Percentiles rank a stretch among this genome's conserved stretches.
Evolutionary conservation across 2,113 vertebrate genomes (phyloP).

Genomic region (Proterorhinus semilunaris): DNA sequence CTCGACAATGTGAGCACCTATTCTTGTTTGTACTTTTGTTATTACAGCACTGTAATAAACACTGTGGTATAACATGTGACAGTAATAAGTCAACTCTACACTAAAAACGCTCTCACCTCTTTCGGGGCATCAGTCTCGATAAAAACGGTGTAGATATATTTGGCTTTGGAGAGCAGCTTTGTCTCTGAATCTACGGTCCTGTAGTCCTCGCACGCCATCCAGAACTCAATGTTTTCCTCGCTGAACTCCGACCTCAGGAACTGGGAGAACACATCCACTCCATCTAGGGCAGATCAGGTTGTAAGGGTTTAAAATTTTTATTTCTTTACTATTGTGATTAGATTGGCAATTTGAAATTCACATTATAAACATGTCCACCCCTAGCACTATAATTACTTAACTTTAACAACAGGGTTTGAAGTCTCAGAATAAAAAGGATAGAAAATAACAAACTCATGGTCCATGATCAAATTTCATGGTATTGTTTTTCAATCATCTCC

Average conservation of each 20-base stretch:
- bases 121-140: slow-evolving; percentile 87
- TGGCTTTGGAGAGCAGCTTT: slow-evolving; percentile 84
- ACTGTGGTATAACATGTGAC: slow-evolving; percentile 32
- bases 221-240: slow-evolving; percentile 97
- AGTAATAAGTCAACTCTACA: slow-evolving; percentile 6
- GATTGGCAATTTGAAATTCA: too few relatives aligned
- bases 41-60: slow-evolving; percentile 36
- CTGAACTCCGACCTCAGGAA: slow-evolving; percentile 95
- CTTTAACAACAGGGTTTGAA: too few relatives aligned
- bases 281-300: slow-evolving; percentile 72
- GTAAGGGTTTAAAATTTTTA: not conserved
- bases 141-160: slow-evolving; percentile 86
- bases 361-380: too few relatives aligned
- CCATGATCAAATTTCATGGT: too few relatives aligned
- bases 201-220: slow-evolving; percentile 92
- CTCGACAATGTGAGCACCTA: slow-evolving; percentile 12
- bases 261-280: slow-evolving; percentile 83
- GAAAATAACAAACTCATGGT: too few relatives aligned
- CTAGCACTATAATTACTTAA: too few relatives aligned
- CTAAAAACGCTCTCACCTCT: slow-evolving; percentile 79
- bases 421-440: too few relatives aligned
- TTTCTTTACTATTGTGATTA: too few relatives aligned
- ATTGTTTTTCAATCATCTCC: too few relatives aligned
- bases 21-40: slow-evolving; percentile 43
- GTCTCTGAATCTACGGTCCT: slow-evolving; percentile 81